Base-by-base conservation (phyloP, 2,888 invertebrate genomes). In the Operophtera brumata region DNA sequence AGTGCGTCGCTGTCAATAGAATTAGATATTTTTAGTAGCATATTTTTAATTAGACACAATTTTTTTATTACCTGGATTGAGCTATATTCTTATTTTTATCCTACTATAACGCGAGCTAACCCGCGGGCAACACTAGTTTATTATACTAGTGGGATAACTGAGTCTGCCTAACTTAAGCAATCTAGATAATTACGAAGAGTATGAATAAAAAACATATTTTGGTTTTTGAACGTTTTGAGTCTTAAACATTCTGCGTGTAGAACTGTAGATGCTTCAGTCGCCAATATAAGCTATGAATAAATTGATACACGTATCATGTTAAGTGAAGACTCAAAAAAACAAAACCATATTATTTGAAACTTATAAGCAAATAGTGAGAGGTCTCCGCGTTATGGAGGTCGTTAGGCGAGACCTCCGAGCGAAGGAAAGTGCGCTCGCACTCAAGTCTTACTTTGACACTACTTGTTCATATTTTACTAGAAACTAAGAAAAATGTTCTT, bases 221-320 rank as follows among this genome's bases (percentile, higher is more conserved):
- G 54, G n/a, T n/a, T n/a, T n/a, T n/a, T n/a, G n/a, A n/a, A n/a
- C n/a, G n/a, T n/a, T n/a, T n/a, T n/a, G n/a, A n/a, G n/a, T n/a
- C n/a, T n/a, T n/a, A n/a, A n/a, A n/a, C n/a, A n/a, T n/a, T n/a
- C n/a, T n/a, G n/a, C n/a, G n/a, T 47, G 34, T 46, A n/a, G 55
- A 49, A 42, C 52, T 25, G 42, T 42, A 39, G 35, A 39, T 42
- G 13, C 42, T 64, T 58, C 43, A 47, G 44, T 12, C 50, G 35
- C 28, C 20, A 51, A 56, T 47, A 51, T 59, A 56, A 54, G 56
- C 54, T 45, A 50, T 53, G 57, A 55, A 50, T 61, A 56, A 56
- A 37, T 35, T 46, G 45, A 51, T 43, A 46, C 28, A 25, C 39
- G 20, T 51, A 54, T 61, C 48, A 40, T 13, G 40, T 60, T 51